Conservation (phyloP, 1,140 invertebrate genomes). For the Sinonovacula constricta region DNA sequence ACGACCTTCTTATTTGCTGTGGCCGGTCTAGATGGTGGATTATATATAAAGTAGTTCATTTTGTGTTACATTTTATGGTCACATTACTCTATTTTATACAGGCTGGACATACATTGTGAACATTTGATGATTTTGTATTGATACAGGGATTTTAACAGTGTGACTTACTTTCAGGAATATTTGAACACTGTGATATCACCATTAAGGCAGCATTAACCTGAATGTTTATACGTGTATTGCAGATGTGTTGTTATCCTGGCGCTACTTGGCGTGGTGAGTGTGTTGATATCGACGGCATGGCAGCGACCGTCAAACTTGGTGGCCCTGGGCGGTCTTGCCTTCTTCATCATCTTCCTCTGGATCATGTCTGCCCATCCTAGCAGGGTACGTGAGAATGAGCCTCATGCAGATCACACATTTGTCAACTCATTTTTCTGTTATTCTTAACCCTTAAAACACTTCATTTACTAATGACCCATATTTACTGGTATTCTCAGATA, state of each 20-base stretch:
- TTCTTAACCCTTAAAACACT: no score
- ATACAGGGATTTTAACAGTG: background rate
- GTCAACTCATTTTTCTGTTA: no score
- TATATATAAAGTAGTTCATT: no score
- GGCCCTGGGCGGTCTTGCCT: constrained; percentile 3
- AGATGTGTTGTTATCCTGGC: background rate
- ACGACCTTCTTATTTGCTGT: no score
- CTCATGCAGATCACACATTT: no score
- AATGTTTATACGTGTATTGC: constrained; percentile 10
- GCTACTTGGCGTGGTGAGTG: constrained; percentile 9
- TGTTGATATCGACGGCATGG: background rate
- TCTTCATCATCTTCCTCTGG: constrained; percentile 35
- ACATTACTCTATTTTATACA: background rate
- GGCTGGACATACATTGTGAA: background rate
- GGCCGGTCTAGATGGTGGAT: no score
- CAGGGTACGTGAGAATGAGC: no score
- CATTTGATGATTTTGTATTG: no score
- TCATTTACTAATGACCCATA: no score
- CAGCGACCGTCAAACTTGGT: constrained; percentile 25
- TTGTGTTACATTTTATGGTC: no score
- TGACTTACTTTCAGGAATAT: background rate
- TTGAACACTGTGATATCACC: no score
- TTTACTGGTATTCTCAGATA: no score
- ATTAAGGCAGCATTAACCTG: background rate
- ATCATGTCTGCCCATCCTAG: constrained; percentile 36